Base-by-base conservation (phyloP, 2,113 vertebrate genomes). In the Serilophus lunatus region DNA sequence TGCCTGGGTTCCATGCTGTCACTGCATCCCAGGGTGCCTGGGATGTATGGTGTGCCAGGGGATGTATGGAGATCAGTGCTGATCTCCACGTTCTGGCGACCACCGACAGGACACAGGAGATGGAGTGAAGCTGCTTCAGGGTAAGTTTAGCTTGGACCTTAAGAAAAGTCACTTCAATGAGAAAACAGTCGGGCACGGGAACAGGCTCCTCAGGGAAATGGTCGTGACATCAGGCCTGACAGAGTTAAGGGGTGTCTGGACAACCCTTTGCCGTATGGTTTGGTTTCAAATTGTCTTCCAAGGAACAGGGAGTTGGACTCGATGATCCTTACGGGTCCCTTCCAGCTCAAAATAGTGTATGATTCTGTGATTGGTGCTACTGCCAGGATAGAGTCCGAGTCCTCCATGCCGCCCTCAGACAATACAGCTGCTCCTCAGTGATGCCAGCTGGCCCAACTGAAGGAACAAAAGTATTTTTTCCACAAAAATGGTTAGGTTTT, bases 201-300 rank as follows among this genome's bases (percentile, higher is more conserved):
- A 25, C 35, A 65, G 45, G 6, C 10, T 53, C 4, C 26, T 16
- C 15, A 40, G 35, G 23, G 56, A 10, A 60, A 35, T 6, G 28
- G 9, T 33, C 28, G n/a, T 1, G 10, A 35, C 61, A 59, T 33
- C 11, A 28, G 40, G 14, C 13, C 49, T 53, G 31, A 7, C n/a
- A 23, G 72, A 40, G 38, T 57, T 47, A 36, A 45, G 49, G 36
- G 51, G 49, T 0, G 0, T 28, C 54, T 53, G n/a, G 33, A 51
- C 0, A 0, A 51, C 16, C n/a, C n/a, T 76, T 7, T 7, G 20
- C 38, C 18, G 7, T 2, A 19, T 2, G 11, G 28, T 54, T 80
- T 35, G 4, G 25, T 68, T 38, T 40, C 24, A 33, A 42, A 22
- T 22, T 22, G 29, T 47, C 36, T 25, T 29, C 6, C 2, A 31